These are phyloP conservation scores for Heterodera filipjevi DNA, from an alignment of 2,888 invertebrate genomes.

Conservation along the genomic window DNA sequence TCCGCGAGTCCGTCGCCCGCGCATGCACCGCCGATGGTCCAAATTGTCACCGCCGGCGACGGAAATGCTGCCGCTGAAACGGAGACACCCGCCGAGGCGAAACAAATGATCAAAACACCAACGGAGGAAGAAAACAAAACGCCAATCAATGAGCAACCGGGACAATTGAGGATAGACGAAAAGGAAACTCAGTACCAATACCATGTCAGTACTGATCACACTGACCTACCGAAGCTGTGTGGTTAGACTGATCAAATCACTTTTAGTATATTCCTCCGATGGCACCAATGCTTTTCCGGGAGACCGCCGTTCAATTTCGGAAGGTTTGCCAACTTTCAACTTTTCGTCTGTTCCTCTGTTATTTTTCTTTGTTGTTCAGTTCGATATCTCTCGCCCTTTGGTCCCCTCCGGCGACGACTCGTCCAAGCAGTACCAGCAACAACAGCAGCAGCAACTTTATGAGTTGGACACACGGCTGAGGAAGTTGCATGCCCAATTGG, in stretches of 20 bases:
- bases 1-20: slow-evolving; percentile 11
- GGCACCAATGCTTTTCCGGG: slow-evolving; percentile 22
- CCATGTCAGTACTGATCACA: no score
- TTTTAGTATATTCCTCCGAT: slow-evolving; percentile 28
- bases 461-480: slow-evolving; percentile 33
- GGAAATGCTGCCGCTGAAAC: neutral
- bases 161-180: neutral
- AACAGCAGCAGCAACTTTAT: slow-evolving; percentile 13
- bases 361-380: neutral
- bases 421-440: neutral
- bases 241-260: neutral
- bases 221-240: no score
- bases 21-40: neutral
- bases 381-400: neutral
- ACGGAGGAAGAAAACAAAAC: neutral
- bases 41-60: neutral
- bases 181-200: slow-evolving; percentile 4
- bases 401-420: neutral
- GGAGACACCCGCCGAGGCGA: neutral
- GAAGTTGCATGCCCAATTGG: slow-evolving; percentile 32
- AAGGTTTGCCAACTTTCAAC: neutral
- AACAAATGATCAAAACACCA: neutral
- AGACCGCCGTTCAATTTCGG: neutral
- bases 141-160: neutral
- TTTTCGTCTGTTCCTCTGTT: neutral